These are phyloP conservation scores for Salarias fasciatus DNA, from an alignment of 2,797 vertebrate genomes.

Conservation along the genomic window DNA sequence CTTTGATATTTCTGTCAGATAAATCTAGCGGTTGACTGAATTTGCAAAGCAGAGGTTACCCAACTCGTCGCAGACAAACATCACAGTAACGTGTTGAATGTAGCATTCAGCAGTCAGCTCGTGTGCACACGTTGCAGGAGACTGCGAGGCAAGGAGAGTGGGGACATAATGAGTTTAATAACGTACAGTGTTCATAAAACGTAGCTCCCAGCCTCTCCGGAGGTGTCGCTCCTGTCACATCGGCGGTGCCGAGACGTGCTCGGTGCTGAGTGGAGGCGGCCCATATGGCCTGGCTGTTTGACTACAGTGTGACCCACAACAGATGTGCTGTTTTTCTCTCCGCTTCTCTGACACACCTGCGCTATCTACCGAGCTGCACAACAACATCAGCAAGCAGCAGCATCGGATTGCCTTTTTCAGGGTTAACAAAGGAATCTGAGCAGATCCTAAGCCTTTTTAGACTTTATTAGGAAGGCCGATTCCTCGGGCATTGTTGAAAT, in stretches of 20 bases:
- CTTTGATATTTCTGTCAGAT: no score
- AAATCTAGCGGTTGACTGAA: no score
- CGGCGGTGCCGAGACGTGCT: slow-evolving; percentile 73
- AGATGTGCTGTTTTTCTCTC: slow-evolving; percentile 74
- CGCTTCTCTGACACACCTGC: slow-evolving; percentile 71
- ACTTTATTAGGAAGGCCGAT: slow-evolving; percentile 30
- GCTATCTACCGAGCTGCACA: slow-evolving; percentile 55
- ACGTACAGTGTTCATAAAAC: slow-evolving; percentile 78
- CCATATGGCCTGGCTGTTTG: slow-evolving; percentile 75
- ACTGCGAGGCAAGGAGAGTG: slow-evolving; percentile 61
- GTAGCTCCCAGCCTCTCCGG: slow-evolving; percentile 70
- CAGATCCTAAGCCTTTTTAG: slow-evolving; percentile 32
- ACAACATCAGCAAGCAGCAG: slow-evolving; percentile 58
- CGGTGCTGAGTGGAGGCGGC: slow-evolving; percentile 59
- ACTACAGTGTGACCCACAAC: slow-evolving; percentile 75
- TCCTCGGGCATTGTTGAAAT: no score
- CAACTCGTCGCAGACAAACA: no score
- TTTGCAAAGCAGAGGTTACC: no score
- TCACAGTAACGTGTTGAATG: no score
- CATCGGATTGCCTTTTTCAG: slow-evolving; percentile 31
- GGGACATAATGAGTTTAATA: slow-evolving; percentile 75
- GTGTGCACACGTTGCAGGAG: slow-evolving; percentile 23
- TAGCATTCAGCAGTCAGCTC: no score
- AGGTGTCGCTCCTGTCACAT: slow-evolving; percentile 78
- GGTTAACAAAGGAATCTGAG: slow-evolving; percentile 40